Evolutionary conservation across 2,797 vertebrate genomes (phyloP), one percentile per base, ranked within the genome.

Genomic region (Schizothorax lantsangensis): DNA sequence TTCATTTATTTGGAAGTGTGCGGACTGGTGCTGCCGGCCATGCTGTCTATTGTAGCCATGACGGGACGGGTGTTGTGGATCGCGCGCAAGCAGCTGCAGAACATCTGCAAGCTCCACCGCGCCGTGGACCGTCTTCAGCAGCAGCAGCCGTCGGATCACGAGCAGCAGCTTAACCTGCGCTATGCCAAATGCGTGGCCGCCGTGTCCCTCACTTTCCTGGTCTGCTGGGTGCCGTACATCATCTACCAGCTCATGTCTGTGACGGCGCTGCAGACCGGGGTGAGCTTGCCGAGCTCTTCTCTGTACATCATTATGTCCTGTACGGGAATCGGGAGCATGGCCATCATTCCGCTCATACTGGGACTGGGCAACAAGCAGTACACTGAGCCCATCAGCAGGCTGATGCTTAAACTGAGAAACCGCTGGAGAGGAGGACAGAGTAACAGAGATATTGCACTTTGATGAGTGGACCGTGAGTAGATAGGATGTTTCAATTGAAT

Each of bases 191-290:
- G 97, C 0, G 94, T 97, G 68, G 95, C 95, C 0, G 95, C 95
- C 0, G 95, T 97, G 85, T 97, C 96, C 0, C 84, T 97, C 68
- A 96, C 95, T 0, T 98, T 98, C 2, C 89, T 96, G 2, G 93
- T 96, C 0, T 98, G 97, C 91, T 98, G 97, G 97, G 95, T 97
- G 0, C 97, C 97, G 21, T 98, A 98, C 66, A 95, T 97, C 62
- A 95, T 95, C 19, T 96, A 96, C 88, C 94, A 96, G 90, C 96
- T 97, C n/a, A 94, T 96, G 75, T 97, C 96, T 0, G 91, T 97
- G 19, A 93, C 92, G 23, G 80, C 96, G 82, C 90, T 95, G 6
- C 92, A 90, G 0, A 92, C 92, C n/a, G 87, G 69, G 75, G 84
- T 4, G 81, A 94, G 49, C 88, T 86, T 59, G 8, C 43, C 91